These are phyloP conservation scores for Serinus canaria DNA, from an alignment of 2,113 vertebrate species.

Conservation along the genomic window DNA sequence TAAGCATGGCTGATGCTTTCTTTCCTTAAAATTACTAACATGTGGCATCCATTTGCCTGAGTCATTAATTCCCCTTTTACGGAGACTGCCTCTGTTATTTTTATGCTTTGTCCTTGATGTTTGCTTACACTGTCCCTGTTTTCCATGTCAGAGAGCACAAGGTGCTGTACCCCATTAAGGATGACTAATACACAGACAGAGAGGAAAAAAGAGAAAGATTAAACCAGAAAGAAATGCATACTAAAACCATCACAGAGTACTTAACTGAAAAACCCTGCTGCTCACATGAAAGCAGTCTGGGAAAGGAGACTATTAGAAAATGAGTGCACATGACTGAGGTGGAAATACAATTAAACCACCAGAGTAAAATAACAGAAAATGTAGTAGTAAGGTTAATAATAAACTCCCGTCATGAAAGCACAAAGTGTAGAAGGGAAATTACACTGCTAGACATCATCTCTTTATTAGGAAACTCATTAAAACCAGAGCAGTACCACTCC, in stretches of 20 bases:
- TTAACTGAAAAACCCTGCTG: slow-evolving; percentile 47
- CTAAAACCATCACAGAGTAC: neutral
- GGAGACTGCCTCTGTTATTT: neutral
- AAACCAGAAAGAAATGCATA: neutral
- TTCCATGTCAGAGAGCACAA: slow-evolving; percentile 53
- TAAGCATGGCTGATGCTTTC: slow-evolving; percentile 20
- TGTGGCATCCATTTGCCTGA: slow-evolving; percentile 22
- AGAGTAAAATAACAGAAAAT: slow-evolving; percentile 55
- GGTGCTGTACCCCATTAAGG: slow-evolving; percentile 40
- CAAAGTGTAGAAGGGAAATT: slow-evolving; percentile 40
- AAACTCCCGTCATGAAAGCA: slow-evolving; percentile 45
- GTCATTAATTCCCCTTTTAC: slow-evolving; percentile 31
- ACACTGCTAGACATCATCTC: slow-evolving; percentile 4
- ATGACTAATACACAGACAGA: slow-evolving; percentile 27
- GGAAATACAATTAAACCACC: slow-evolving; percentile 49
- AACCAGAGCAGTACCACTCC: neutral
- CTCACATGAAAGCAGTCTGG: slow-evolving; percentile 9
- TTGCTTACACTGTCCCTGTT: slow-evolving; percentile 45
- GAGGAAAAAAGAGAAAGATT: neutral
- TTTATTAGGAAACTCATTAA: slow-evolving; percentile 31
- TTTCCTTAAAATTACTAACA: slow-evolving; percentile 60
- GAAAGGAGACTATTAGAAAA: slow-evolving; percentile 38
- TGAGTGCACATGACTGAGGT: slow-evolving; percentile 18
- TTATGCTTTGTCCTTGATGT: slow-evolving; percentile 35
- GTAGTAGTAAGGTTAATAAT: slow-evolving; percentile 56